Percentiles rank a stretch among this genome's conserved stretches.
Evolutionary conservation across 1,140 invertebrate species (phyloP).

Genomic region (Anoplophora glabripennis): DNA sequence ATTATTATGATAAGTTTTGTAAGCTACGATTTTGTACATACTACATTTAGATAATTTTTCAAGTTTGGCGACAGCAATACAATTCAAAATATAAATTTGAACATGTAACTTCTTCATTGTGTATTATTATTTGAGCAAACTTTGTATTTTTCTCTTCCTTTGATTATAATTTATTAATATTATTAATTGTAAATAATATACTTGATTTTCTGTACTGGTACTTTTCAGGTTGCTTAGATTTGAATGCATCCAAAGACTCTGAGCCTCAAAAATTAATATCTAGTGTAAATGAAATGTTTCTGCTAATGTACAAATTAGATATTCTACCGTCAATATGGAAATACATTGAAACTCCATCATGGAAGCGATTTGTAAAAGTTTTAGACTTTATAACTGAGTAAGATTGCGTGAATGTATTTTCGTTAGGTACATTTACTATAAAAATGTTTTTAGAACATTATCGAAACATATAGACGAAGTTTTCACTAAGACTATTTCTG

Average conservation of each 20-base stretch:
- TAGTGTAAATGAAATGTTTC: slow-evolving; percentile 54
- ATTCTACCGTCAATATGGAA: slow-evolving; percentile 62
- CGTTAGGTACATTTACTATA: neutral
- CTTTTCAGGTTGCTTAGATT: slow-evolving; percentile 26
- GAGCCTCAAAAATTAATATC: slow-evolving; percentile 19
- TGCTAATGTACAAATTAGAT: slow-evolving; percentile 58
- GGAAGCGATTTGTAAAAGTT: slow-evolving; percentile 31
- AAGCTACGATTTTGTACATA: too few species aligned
- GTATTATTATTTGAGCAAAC: neutral
- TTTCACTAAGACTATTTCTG: slow-evolving; percentile 42
- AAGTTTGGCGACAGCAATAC: too few species aligned
- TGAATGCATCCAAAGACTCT: slow-evolving; percentile 17
- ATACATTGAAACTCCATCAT: slow-evolving; percentile 55
- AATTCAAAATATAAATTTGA: too few species aligned
- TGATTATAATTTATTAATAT: too few species aligned
- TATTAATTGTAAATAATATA: too few species aligned
- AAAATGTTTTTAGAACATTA: neutral
- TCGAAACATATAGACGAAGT: slow-evolving; percentile 46
- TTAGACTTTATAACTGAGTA: slow-evolving; percentile 30
- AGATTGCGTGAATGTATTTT: neutral
- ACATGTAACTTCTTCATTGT: too few species aligned
- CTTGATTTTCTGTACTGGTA: too few species aligned
- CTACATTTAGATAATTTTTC: too few species aligned
- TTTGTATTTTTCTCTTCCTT: too few species aligned
- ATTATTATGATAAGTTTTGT: too few species aligned